These are phyloP conservation scores for Tromatobia lineatoria DNA, from an alignment of 2,888 invertebrate species.

Conservation along the genomic window DNA sequence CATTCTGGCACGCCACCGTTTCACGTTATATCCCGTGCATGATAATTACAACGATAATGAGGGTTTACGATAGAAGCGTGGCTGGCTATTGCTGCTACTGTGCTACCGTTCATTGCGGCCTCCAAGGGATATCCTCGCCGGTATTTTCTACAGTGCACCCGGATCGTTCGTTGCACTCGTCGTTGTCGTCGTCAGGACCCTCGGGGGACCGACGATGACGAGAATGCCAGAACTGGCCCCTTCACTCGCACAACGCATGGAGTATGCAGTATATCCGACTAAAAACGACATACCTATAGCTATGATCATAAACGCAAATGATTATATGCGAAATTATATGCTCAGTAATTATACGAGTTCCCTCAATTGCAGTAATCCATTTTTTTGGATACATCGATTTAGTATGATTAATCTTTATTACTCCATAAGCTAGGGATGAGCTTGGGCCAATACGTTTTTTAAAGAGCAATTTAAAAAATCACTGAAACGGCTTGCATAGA, in stretches of 20 bases:
- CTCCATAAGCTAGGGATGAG: neutral
- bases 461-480: no score
- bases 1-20: slow-evolving; percentile 83
- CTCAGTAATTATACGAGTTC: neutral
- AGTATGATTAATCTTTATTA: neutral
- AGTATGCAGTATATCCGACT: neutral
- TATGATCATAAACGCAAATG: slow-evolving; percentile 21
- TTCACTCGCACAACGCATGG: slow-evolving; percentile 18
- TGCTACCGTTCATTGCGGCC: slow-evolving; percentile 49
- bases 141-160: slow-evolving; percentile 59
- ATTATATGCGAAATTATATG: slow-evolving; percentile 1
- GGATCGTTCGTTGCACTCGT: slow-evolving; percentile 68
- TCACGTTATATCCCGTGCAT: slow-evolving; percentile 82
- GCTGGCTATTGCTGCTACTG: slow-evolving; percentile 57
- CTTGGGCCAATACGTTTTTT: neutral
- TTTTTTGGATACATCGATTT: neutral
- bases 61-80: slow-evolving; percentile 81
- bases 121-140: slow-evolving; percentile 64
- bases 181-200: slow-evolving; percentile 55
- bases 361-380: slow-evolving; percentile 18
- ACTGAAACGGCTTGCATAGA: no score
- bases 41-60: slow-evolving; percentile 84
- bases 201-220: slow-evolving; percentile 59
- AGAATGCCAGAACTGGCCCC: slow-evolving; percentile 48
- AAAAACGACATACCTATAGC: neutral